A percentile compares a stretch with the other conserved stretches of the same genome.
phyloP scores from a whole-genome alignment of 53 echinoderm and acorn worm genomes.

The Antedon mediterranea region DNA sequence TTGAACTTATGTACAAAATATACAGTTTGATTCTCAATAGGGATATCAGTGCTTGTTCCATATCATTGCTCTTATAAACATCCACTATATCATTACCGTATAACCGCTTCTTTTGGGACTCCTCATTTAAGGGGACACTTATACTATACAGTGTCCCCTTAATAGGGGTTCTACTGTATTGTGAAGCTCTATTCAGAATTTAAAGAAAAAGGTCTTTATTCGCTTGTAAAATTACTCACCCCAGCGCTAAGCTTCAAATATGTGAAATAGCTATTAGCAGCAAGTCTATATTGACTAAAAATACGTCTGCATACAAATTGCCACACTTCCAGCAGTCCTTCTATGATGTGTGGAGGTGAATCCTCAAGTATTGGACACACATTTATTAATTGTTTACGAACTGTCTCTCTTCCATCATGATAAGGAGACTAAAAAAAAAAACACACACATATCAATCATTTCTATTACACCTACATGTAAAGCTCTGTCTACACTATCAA shows the following conservation, averaged over 20 bases:
- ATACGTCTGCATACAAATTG: constrained; percentile 64
- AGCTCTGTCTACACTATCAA: too few relatives aligned
- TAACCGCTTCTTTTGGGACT: too few relatives aligned
- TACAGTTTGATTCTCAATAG: neutral
- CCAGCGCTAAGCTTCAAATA: constrained; percentile 76
- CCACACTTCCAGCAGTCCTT: constrained; percentile 74
- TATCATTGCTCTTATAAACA: too few relatives aligned
- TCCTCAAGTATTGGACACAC: constrained; percentile 52
- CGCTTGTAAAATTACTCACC: constrained; percentile 25
- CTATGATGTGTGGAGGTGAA: constrained; percentile 32
- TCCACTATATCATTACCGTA: too few relatives aligned
- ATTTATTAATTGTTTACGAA: constrained; percentile 47
- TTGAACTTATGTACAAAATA: neutral
- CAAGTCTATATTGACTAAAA: constrained; percentile 89
- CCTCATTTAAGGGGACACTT: too few relatives aligned
- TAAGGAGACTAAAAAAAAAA: constrained; percentile 46
- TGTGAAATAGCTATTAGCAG: constrained; percentile 91
- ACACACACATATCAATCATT: neutral
- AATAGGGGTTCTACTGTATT: too few relatives aligned
- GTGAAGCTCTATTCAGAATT: too few relatives aligned
- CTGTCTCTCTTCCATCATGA: constrained; percentile 82
- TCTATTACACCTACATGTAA: too few relatives aligned
- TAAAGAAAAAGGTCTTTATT: too few relatives aligned
- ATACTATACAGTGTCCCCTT: too few relatives aligned
- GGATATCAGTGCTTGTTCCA: too few relatives aligned